Evolutionary conservation across 2,888 invertebrate genomes (phyloP).

Genomic region (Toxonevra muliebris): DNA sequence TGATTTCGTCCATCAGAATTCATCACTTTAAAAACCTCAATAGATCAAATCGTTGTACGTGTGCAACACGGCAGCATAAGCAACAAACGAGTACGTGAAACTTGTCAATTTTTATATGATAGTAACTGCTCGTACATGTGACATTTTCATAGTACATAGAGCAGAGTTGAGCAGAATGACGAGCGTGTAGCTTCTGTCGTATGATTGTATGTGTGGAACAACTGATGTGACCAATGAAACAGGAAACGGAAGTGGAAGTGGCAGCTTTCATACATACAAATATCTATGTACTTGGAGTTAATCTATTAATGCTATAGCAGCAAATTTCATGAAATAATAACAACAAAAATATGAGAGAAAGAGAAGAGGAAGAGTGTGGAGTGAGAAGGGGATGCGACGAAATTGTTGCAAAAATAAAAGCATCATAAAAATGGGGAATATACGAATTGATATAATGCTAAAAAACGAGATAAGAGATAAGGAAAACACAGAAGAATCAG

Average conservation of each 20-base stretch:
- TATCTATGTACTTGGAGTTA: background rate
- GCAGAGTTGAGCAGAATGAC: background rate
- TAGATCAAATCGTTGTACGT: constrained; percentile 13
- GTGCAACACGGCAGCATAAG: background rate
- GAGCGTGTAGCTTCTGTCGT: no score
- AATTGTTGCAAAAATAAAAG: constrained; percentile 9
- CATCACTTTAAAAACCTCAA: constrained; percentile 24
- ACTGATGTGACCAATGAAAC: background rate
- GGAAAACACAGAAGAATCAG: no score
- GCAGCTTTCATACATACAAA: background rate
- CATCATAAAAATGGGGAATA: constrained; percentile 1
- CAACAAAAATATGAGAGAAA: background rate
- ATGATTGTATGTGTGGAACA: background rate
- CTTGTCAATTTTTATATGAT: no score
- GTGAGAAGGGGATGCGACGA: constrained; percentile 8
- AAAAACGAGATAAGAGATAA: no score
- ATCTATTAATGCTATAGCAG: constrained; percentile 23
- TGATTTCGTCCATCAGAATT: constrained; percentile 28
- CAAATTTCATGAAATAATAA: constrained; percentile 17
- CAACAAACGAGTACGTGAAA: constrained; percentile 2
- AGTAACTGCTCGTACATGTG: background rate
- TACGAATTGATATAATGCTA: no score
- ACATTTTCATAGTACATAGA: background rate
- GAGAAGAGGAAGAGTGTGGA: no score
- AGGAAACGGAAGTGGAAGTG: constrained; percentile 5